Conservation (phyloP, 2,113 vertebrate genomes). For the Sinocyclocheilus rhinocerous region DNA sequence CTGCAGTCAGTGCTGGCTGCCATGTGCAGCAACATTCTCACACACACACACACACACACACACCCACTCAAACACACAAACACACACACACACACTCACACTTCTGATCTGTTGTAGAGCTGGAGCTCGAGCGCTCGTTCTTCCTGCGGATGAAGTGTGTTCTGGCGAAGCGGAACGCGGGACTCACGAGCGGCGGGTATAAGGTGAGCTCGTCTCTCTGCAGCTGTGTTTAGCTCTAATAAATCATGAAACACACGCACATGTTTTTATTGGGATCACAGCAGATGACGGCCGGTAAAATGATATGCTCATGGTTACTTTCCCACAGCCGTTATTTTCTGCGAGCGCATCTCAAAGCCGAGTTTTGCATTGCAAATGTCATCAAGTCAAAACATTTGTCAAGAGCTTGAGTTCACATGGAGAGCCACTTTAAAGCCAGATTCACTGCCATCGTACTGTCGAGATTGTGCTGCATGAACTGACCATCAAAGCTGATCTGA, state of each 20-base stretch:
- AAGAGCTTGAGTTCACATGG: not conserved
- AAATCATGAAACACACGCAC: not conserved
- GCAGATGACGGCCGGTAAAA: not conserved
- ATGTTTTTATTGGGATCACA: not conserved
- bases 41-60: not conserved
- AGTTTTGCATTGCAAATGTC: constrained; percentile 36
- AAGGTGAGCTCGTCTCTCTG: constrained; percentile 77
- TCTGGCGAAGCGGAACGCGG: constrained; percentile 91
- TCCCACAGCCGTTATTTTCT: not conserved
- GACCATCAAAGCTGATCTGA: not conserved
- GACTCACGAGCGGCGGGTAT: constrained; percentile 92
- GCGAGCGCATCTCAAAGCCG: not conserved
- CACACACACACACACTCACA: not conserved
- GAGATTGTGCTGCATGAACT: not conserved
- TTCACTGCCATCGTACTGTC: not conserved
- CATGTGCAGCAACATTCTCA: not conserved
- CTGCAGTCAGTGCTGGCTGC: not conserved
- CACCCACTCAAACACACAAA: not conserved
- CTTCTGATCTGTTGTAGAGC: constrained; percentile 71
- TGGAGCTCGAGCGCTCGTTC: constrained; percentile 91
- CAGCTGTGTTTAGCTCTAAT: not conserved
- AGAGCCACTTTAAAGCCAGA: not conserved
- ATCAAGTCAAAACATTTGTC: not conserved
- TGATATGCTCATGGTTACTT: not conserved
- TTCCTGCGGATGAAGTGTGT: constrained; percentile 97